Evolutionary conservation across 2,113 vertebrate genomes (phyloP).

Genomic region (Cebus imitator): DNA sequence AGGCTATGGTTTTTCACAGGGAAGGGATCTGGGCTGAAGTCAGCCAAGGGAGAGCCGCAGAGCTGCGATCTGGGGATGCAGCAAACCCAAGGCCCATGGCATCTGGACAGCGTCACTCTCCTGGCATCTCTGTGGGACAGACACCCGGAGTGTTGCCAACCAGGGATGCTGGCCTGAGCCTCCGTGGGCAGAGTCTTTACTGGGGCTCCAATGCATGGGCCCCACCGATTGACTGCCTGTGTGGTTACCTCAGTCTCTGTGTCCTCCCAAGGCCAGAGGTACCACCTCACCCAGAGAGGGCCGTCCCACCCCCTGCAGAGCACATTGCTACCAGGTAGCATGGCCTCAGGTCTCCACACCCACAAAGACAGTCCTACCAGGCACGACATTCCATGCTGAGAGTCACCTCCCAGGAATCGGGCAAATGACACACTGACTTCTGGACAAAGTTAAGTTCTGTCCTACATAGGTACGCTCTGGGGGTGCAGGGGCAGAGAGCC

Average conservation of each 20-base stretch:
- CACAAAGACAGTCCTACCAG: neutral
- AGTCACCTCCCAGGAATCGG: too few relatives aligned
- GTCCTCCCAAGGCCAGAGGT: neutral
- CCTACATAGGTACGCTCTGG: rapidly evolving
- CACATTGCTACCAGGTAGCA: rapidly evolving
- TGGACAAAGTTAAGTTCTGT: neutral
- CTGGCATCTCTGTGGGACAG: rapidly evolving
- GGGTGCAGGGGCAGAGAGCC: rapidly evolving
- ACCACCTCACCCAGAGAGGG: rapidly evolving
- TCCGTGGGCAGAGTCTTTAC: neutral
- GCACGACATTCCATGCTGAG: rapidly evolving
- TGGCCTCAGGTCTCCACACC: too few relatives aligned
- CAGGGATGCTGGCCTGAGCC: rapidly evolving
- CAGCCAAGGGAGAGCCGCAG: rapidly evolving
- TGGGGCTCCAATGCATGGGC: rapidly evolving
- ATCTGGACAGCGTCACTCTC: neutral
- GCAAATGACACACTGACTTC: neutral
- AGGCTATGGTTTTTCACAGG: neutral
- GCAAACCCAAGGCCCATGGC: rapidly evolving
- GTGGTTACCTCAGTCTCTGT: neutral
- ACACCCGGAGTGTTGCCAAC: rapidly evolving
- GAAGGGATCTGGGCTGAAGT: neutral
- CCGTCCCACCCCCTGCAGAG: too few relatives aligned
- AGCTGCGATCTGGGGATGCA: neutral
- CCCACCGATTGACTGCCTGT: rapidly evolving